Evolutionary conservation across 2,888 invertebrate genomes (phyloP).

Genomic region (Drosophila longiperda): DNA sequence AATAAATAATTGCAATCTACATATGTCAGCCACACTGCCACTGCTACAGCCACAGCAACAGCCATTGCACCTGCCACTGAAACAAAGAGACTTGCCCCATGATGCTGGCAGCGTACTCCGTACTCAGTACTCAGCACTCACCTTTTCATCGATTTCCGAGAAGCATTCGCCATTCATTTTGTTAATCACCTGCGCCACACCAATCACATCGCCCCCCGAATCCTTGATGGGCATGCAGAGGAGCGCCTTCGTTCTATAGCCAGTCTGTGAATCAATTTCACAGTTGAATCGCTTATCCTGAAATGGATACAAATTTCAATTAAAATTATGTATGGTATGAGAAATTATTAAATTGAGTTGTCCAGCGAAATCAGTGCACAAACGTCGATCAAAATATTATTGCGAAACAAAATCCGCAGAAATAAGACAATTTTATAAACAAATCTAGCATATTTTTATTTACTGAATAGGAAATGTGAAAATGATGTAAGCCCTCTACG

Average conservation of each 20-base stretch:
- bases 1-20: constrained; percentile 75
- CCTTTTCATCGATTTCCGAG: constrained; percentile 92
- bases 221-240: constrained; percentile 98
- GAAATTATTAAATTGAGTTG: background rate
- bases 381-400: background rate
- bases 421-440: background rate
- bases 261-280: constrained; percentile 96
- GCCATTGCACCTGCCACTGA: constrained; percentile 1
- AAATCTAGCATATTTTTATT: background rate
- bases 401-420: background rate
- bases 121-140: constrained; percentile 62
- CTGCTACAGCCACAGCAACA: background rate
- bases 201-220: constrained; percentile 96
- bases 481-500: background rate
- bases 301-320: background rate
- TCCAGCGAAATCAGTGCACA: background rate
- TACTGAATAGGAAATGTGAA: background rate
- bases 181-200: constrained; percentile 98
- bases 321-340: background rate
- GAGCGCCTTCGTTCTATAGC: constrained; percentile 95
- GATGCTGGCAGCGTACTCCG: background rate
- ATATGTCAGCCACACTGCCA: constrained; percentile 24
- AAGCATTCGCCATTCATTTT: constrained; percentile 94
- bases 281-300: constrained; percentile 96
- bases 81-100: constrained; percentile 50